Base-by-base conservation (phyloP, 2,797 vertebrate species). In the Esox masquinongy region DNA sequence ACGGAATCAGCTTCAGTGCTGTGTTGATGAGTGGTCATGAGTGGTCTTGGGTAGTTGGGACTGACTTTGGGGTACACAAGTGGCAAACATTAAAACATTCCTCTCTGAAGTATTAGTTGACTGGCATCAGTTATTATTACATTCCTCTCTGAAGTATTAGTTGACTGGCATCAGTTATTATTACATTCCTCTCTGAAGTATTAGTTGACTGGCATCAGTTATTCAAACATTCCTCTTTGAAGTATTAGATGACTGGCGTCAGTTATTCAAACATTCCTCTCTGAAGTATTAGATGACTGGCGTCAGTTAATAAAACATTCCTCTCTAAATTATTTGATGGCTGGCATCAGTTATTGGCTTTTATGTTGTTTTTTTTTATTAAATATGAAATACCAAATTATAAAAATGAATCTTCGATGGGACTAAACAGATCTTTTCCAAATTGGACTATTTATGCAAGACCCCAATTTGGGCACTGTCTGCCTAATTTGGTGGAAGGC, bases 51-150 rank as follows among this genome's bases (percentile, higher is more conserved):
- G 15, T 11, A n/a, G 88, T 88, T 87, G 87, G 85, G 88, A 91
- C 89, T 85, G 79, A 84, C 77, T 77, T 78, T 81, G 63, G 81
- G 86, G 87, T 80, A 90, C 91, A 93, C 91, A 91, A 88, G 91
- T 93, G 93, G 92, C 91, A 91, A 80, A 79, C 82, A 74, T 73
- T 47, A 14, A 47, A 11, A 36, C 49, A 74, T 73, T 59, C 69
- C 74, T 76, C 22, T 68, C 2, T 61, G 34, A 78, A 76, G 43
- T 9, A 29, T 74, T 49, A 19, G 9, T 66, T 39, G 12, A 70
- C 79, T 72, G 79, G 63, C 64, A 76, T 17, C 39, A 36, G 29
- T 2, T 8, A 81, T 80, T 79, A 74, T 68, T 29, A 29, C 64
- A 31, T 74, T 74, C n/a, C n/a, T 49, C 67, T 66, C 5, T 43